Evolutionary conservation across 2,797 vertebrate genomes (phyloP).

Genomic region (Linurgus olivaceus): DNA sequence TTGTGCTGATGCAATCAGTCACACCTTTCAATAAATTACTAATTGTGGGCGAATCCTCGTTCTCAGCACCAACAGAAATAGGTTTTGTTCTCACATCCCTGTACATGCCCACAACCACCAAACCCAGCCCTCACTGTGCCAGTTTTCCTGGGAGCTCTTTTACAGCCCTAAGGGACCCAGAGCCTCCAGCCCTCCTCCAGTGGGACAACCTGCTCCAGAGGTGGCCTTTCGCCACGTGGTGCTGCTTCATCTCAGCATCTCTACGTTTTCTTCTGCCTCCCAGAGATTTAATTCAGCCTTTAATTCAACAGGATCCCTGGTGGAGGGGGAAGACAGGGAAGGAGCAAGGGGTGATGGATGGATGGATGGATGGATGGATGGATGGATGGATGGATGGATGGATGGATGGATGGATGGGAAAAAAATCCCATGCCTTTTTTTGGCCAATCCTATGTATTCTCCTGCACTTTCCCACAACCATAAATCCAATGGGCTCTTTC

Average conservation of each 20-base stretch:
- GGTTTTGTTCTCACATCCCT: not conserved
- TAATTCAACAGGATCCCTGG: not conserved
- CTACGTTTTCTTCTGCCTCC: not conserved
- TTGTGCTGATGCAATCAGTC: not conserved
- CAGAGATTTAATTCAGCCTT: not conserved
- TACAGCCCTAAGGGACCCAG: not conserved
- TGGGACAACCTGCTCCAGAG: not conserved
- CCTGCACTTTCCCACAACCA: not conserved
- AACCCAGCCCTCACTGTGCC: not conserved
- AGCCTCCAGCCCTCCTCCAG: not conserved
- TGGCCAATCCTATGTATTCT: accelerated
- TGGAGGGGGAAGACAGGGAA: not conserved
- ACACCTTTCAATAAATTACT: not conserved
- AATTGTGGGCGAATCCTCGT: not conserved
- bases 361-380: not conserved
- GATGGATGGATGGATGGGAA: not conserved
- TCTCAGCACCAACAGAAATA: not conserved
- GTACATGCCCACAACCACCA: not conserved
- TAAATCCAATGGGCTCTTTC: not conserved
- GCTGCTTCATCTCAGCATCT: not conserved
- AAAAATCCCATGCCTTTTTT: not conserved
- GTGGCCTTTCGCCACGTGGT: not conserved
- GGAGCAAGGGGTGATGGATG: not conserved
- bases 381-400: not conserved
- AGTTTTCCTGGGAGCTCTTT: not conserved